A percentile compares a stretch with the other conserved stretches of the same genome.
phyloP scores from a whole-genome alignment of 2,888 invertebrate genomes.

The Cantharis flavilabris region DNA sequence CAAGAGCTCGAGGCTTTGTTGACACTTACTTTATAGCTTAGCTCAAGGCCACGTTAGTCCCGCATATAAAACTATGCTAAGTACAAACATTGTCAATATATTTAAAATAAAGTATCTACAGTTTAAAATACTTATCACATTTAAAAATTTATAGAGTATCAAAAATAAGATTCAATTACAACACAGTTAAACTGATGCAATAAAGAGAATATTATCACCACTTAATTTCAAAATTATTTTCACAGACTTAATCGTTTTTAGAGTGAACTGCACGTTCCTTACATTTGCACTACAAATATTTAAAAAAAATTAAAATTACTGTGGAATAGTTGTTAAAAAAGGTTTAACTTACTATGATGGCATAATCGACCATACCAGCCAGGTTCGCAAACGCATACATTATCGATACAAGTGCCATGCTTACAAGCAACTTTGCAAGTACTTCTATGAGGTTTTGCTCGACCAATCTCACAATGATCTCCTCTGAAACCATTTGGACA shows the following conservation, averaged over 20 bases:
- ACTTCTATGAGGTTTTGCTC: conserved; percentile 68
- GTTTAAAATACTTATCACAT: background rate
- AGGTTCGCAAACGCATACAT: conserved; percentile 77
- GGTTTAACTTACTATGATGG: conserved; percentile 64
- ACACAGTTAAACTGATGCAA: background rate
- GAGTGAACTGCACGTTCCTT: background rate
- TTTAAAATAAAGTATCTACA: background rate
- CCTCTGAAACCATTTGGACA: conserved; percentile 85
- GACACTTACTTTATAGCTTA: too few species aligned
- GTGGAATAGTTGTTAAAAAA: background rate
- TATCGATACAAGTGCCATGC: conserved; percentile 76
- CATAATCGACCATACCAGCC: conserved; percentile 84
- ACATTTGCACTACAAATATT: conserved; percentile 15
- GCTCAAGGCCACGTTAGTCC: too few species aligned
- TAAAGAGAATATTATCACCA: background rate
- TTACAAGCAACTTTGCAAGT: conserved; percentile 76
- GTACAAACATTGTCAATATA: background rate
- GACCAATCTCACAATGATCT: conserved; percentile 89
- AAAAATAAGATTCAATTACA: background rate
- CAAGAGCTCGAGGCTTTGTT: too few species aligned
- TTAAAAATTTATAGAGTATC: background rate
- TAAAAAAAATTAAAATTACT: background rate
- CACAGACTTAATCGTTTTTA: background rate
- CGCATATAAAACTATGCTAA: background rate
- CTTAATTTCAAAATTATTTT: background rate